Conservation (phyloP, 2,797 vertebrate species). For the Phoeniculus purpureus region DNA sequence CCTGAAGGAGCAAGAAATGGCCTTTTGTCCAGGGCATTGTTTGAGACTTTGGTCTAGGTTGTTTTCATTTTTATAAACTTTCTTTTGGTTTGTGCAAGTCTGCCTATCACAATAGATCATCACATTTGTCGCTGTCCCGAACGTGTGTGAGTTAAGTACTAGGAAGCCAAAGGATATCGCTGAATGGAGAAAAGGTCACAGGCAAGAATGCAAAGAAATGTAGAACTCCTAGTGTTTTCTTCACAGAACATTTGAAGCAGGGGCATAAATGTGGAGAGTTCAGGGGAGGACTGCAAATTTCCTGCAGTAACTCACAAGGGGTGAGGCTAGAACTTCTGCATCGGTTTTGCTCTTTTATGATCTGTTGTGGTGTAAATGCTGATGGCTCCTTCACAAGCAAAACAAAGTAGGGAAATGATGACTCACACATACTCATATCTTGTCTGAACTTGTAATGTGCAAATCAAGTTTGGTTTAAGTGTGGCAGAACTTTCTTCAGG, state of each 20-base stretch:
- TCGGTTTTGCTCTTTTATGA: constrained; percentile 58
- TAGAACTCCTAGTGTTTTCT: not conserved
- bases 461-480: constrained; percentile 65
- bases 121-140: not conserved
- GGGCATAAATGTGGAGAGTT: not conserved
- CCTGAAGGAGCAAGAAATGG: not conserved
- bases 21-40: not conserved
- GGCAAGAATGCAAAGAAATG: not conserved
- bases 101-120: not conserved
- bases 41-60: not conserved
- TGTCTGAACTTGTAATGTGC: constrained; percentile 66
- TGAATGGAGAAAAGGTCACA: not conserved
- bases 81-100: not conserved
- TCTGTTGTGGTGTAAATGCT: constrained; percentile 74
- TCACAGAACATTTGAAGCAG: not conserved
- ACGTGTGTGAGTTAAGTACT: not conserved
- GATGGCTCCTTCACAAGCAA: constrained; percentile 72
- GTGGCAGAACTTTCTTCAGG: constrained; percentile 55
- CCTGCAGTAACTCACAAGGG: constrained; percentile 38
- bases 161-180: not conserved
- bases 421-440: constrained; percentile 61
- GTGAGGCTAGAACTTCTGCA: constrained; percentile 31
- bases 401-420: constrained; percentile 71
- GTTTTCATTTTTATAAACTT: not conserved
- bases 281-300: not conserved